Evolutionary conservation across 2,888 invertebrate species (phyloP), one percentile per base, ranked within the genome.

Genomic region (Ochropleura leucogaster): DNA sequence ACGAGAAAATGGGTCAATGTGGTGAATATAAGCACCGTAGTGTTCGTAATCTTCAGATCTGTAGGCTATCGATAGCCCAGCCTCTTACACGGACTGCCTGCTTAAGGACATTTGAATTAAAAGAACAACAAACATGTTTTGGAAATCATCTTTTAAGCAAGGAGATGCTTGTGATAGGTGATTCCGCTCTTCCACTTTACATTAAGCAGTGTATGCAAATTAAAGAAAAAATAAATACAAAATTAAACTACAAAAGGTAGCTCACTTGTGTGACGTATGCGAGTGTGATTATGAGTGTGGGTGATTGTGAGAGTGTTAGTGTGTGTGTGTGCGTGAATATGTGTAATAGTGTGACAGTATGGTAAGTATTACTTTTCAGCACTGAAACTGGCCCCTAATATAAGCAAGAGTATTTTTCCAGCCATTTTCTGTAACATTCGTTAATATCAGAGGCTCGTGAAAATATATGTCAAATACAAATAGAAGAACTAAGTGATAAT

Each of bases 41-140:
- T 62, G 66, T n/a, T 14, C 47, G 60, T 74, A 30, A 80, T 83
- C 64, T 71, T 46, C 63, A 69, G 57, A 79, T 79, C 65, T 68
- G 64, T 73, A 10, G 42, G 20, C 67, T 79, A 73, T 79, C 18
- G 59, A 66, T 64, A 60, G 12, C 20, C 20, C 16, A 68, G n/a
- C 49, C 53, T 51, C 10, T 59, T 18, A 67, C 53, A 64, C n/a
- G 59, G 20, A 6, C 14, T 47, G 51, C 6, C 42, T 30, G 62
- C 59, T 44, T 63, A 6, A 63, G 5, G 40, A 14, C 10, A 64
- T 59, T 80, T 3, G 40, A 30, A 40, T 63, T 62, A 8, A 16
- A 30, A 30, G 16, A 59, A 59, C 16, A 30, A 30, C 30, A 3
- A 30, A 30, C 30, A 30, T 30, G 30, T 30, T 30, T 30, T 30